phyloP scores from a whole-genome alignment of 2,113 vertebrate genomes.

The Siphamia tubifer region DNA sequence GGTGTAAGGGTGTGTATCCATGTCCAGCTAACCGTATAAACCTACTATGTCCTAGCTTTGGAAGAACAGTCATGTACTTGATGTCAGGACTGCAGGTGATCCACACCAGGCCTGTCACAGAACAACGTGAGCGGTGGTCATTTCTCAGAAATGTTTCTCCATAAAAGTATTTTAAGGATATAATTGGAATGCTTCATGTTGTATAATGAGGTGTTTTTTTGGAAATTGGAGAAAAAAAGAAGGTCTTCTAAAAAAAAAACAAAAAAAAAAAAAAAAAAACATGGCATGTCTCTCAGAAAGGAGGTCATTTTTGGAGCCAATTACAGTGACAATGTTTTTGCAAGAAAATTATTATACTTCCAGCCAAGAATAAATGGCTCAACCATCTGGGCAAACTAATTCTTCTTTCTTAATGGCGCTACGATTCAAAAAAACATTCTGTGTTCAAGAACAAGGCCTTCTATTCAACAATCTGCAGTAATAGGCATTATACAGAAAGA shows the following conservation, averaged over 20 bases:
- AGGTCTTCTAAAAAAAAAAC: not conserved
- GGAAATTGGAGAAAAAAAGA: not conserved
- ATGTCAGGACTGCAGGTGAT: too few species aligned
- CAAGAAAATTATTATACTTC: constrained; percentile 15
- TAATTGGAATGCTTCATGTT: too few species aligned
- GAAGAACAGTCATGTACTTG: too few species aligned
- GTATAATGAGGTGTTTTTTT: too few species aligned
- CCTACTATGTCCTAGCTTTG: too few species aligned
- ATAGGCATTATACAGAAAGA: constrained; percentile 7
- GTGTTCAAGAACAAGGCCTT: constrained; percentile 12
- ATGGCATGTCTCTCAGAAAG: not conserved
- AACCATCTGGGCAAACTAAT: constrained; percentile 44
- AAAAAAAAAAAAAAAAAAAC: not conserved
- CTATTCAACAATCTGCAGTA: constrained; percentile 13
- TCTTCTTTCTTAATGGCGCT: constrained; percentile 20
- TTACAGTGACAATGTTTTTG: constrained; percentile 35
- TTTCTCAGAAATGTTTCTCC: too few species aligned
- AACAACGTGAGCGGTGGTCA: too few species aligned
- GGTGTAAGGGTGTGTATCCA: too few species aligned
- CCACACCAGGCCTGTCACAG: too few species aligned
- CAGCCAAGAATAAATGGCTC: constrained; percentile 39
- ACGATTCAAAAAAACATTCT: constrained; percentile 18
- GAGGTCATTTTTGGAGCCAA: constrained; percentile 12
- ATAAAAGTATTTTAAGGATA: too few species aligned
- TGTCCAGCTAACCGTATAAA: too few species aligned